Percentiles rank a stretch among this genome's conserved stretches.
Evolutionary conservation across 1,140 invertebrate genomes (phyloP).

Genomic region (Sycobia sp.): DNA sequence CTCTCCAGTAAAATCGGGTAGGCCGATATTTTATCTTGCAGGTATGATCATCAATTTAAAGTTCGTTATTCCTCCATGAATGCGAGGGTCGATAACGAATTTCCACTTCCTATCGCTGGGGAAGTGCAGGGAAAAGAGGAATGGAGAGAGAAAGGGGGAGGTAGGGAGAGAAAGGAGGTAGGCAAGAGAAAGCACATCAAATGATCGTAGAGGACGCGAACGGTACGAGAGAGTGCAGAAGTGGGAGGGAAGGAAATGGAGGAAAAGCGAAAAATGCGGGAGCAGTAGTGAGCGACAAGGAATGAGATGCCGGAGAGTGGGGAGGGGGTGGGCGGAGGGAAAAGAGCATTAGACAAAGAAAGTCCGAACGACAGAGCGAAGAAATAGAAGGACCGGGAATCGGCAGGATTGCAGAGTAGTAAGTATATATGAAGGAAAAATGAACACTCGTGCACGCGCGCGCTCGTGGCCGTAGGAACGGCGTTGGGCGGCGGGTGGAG

Average conservation of each 20-base stretch:
- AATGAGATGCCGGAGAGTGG: not conserved
- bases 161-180: constrained; percentile 33
- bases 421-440: too few species aligned
- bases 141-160: too few species aligned
- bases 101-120: constrained; percentile 29
- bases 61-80: constrained; percentile 42
- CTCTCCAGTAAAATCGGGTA: too few species aligned
- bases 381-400: constrained; percentile 44
- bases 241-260: not conserved
- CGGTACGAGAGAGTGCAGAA: constrained; percentile 14
- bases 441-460: too few species aligned
- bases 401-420: constrained; percentile 8
- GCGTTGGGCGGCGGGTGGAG: not conserved
- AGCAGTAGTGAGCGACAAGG: not conserved
- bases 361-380: constrained; percentile 38
- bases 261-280: not conserved
- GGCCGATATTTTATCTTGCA: constrained; percentile 35
- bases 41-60: constrained; percentile 52
- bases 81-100: constrained; percentile 47
- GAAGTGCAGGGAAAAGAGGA: constrained; percentile 36
- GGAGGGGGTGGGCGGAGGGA: not conserved
- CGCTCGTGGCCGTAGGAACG: not conserved
- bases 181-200: constrained; percentile 27
- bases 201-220: constrained; percentile 17
- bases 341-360: constrained; percentile 4